phyloP scores from a whole-genome alignment of 2,113 vertebrate species.

The Bombycilla garrulus region DNA sequence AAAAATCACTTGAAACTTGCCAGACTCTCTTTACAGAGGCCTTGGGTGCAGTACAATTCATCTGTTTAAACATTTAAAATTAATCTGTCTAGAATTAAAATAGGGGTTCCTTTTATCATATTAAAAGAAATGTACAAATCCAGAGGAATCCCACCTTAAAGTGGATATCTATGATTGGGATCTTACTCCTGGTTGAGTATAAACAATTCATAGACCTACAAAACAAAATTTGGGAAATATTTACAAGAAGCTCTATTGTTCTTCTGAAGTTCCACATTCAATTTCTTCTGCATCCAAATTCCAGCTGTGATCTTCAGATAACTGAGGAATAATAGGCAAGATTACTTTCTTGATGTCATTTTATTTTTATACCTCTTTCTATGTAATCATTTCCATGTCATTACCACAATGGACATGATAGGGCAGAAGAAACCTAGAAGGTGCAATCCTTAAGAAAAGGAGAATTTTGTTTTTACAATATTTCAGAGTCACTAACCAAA shows the following conservation, averaged over 20 bases:
- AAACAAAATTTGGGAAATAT: background rate
- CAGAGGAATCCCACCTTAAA: background rate
- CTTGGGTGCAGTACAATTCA: background rate
- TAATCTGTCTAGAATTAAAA: background rate
- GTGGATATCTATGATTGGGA: background rate
- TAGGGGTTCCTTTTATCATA: background rate
- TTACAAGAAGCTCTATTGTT: background rate
- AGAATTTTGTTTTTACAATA: background rate
- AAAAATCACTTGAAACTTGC: background rate
- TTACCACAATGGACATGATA: background rate
- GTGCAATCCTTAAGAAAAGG: background rate
- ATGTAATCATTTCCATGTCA: background rate
- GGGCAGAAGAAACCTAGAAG: background rate
- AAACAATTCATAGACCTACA: background rate
- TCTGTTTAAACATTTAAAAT: background rate
- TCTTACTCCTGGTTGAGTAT: background rate
- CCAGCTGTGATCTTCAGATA: background rate
- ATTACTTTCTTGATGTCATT: background rate
- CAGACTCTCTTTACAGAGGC: background rate
- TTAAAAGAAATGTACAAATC: background rate
- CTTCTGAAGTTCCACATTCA: background rate
- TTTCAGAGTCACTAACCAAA: background rate
- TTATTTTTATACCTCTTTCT: background rate
- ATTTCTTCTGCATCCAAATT: background rate
- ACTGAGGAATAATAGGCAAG: background rate